Percentiles rank a stretch among this genome's conserved stretches.
Evolutionary conservation across 2,888 invertebrate genomes (phyloP).

Genomic region (Laspeyria flexula): DNA sequence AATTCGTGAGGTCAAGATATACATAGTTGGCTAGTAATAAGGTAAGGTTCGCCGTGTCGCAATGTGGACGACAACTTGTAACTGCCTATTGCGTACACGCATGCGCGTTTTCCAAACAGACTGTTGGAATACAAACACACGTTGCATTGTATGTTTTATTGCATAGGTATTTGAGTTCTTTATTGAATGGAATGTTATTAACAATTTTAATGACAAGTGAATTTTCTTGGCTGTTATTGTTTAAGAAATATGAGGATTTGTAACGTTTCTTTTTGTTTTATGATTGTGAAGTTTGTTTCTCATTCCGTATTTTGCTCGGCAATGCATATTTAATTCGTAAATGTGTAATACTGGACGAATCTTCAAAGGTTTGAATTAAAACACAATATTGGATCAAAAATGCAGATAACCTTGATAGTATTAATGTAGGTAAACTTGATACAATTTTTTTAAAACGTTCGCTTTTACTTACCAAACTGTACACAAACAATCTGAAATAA

Average conservation of each 20-base stretch:
- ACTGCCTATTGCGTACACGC: conserved; percentile 45
- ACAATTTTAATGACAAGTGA: conserved; percentile 14
- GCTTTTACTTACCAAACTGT: too few species aligned
- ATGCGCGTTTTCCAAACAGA: conserved; percentile 38
- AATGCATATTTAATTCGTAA: too few species aligned
- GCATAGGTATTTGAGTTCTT: rapidly evolving
- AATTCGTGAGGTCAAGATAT: background rate
- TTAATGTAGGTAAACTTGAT: too few species aligned
- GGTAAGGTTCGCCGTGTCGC: conserved; percentile 24
- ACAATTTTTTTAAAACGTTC: too few species aligned
- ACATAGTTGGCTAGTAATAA: background rate
- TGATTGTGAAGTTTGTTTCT: background rate
- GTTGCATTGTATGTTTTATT: conserved; percentile 16
- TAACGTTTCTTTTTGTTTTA: conserved; percentile 15
- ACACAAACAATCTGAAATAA: too few species aligned
- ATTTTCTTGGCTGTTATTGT: conserved; percentile 19
- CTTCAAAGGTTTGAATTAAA: too few species aligned
- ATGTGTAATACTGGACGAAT: too few species aligned
- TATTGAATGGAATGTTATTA: background rate
- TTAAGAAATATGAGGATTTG: conserved; percentile 26
- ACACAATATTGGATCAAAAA: too few species aligned
- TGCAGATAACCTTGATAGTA: too few species aligned
- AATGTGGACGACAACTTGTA: conserved; percentile 44
- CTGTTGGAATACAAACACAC: conserved; percentile 21
- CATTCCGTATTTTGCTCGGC: background rate